Evolutionary conservation across 2,797 vertebrate genomes (phyloP).

Genomic region (Harpagifer antarcticus): DNA sequence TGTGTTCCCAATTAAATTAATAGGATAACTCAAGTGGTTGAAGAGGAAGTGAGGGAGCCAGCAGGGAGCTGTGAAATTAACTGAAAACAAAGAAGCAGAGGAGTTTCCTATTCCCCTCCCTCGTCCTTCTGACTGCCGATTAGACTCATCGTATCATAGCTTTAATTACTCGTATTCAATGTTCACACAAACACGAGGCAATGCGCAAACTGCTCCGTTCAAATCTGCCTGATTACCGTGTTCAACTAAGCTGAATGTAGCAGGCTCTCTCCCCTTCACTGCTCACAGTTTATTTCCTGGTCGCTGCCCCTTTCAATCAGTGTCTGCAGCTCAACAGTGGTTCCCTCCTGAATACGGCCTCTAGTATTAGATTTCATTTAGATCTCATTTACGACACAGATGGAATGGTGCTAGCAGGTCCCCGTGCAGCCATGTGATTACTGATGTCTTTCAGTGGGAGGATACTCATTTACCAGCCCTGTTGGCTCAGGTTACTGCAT

Average conservation of each 20-base stretch:
- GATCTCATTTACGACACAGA: constrained; percentile 75
- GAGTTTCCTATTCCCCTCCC: constrained; percentile 42
- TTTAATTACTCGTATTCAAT: constrained; percentile 68
- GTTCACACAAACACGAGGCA: constrained; percentile 31
- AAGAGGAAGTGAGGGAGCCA: constrained; percentile 58
- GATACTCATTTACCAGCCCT: constrained; percentile 59
- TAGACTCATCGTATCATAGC: constrained; percentile 55
- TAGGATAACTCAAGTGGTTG: constrained; percentile 54
- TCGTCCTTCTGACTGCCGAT: constrained; percentile 40
- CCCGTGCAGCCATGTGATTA: constrained; percentile 66
- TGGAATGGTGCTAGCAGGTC: constrained; percentile 67
- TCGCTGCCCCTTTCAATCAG: constrained; percentile 71
- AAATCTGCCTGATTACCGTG: constrained; percentile 43
- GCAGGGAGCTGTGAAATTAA: constrained; percentile 61
- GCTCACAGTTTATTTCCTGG: constrained; percentile 68
- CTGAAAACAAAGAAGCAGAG: constrained; percentile 55
- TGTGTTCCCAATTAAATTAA: constrained; percentile 69
- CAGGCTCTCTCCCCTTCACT: constrained; percentile 38
- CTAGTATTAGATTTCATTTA: constrained; percentile 76
- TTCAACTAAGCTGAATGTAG: constrained; percentile 55
- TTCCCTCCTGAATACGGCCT: constrained; percentile 66
- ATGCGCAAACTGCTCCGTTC: constrained; percentile 21
- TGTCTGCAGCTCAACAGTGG: constrained; percentile 64
- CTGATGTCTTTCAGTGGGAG: constrained; percentile 69
- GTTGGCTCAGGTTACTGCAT: constrained; percentile 65